Evolutionary conservation across 1,140 invertebrate genomes (phyloP), one percentile per base, ranked within the genome.

Genomic region (Calliopsis andreniformis): DNA sequence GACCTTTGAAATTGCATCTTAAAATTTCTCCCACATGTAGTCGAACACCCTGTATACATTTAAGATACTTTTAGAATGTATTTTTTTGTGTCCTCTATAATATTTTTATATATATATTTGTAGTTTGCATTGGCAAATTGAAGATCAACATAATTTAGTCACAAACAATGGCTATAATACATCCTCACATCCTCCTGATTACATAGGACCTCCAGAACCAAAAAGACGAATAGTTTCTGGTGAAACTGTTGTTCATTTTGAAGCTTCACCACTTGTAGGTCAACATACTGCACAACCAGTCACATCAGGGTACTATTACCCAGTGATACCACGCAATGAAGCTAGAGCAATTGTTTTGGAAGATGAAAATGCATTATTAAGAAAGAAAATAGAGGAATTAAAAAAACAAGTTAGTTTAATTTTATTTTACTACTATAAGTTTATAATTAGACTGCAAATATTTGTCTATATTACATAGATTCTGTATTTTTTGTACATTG

Each of bases 361-460:
- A 86, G 95, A 96, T 80, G 96, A 97, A 87, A 96, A 96, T 90
- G 92, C 91, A 47, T 91, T 96, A 73, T 88, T 97, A 45, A 93
- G 95, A 79, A 94, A 95, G 77, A 95, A 95, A 88, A 94, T 97
- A 63, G 95, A 96, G 51, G 95, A 96, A 81, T 88, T 97, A 58
- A 96, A 96, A 87, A 95, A 95, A 82, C 94, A 95, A 87, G 94
- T 94, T 72, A 82, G 75, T 73, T 79, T 56, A 82, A 76, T 55
- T 82, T 61, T 25, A 12, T 42, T 43, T 28, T 61, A 30, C 5
- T 7, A 0, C 43, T 23, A 6, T 39, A 10, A 39, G 3, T 42
- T 20, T n/a, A n/a, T n/a, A n/a, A n/a, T n/a, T n/a, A n/a, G n/a
- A n/a, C n/a, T n/a, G n/a, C n/a, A n/a, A 25, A 20, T 35, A 10